Percentiles rank a stretch among this genome's conserved stretches.
Conservation (phyloP, 2,113 vertebrate genomes). For the Pycnonotus jocosus region DNA sequence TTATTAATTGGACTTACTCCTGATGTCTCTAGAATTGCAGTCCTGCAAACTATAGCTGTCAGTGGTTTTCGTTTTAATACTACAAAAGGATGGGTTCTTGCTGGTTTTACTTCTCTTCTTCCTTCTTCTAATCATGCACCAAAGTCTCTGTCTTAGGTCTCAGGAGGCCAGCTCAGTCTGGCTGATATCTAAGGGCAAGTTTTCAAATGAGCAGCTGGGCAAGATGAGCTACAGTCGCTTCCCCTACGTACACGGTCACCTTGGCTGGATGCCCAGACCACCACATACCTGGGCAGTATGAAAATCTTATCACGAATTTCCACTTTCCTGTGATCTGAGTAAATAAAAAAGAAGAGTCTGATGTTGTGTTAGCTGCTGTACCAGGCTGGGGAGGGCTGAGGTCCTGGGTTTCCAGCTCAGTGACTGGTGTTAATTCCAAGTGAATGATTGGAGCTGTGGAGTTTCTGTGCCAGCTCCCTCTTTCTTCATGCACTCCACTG, state of each 20-base stretch:
- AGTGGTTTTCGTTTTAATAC: slow-evolving; percentile 5
- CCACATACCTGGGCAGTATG: background rate
- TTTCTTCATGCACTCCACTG: background rate
- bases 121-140: background rate
- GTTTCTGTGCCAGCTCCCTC: background rate
- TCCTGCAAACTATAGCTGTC: slow-evolving; percentile 6
- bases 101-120: background rate
- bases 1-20: slow-evolving; percentile 42
- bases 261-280: slow-evolving; percentile 25
- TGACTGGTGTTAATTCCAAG: slow-evolving; percentile 1
- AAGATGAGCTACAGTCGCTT: background rate
- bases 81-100: slow-evolving; percentile 10
- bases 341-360: slow-evolving; percentile 3
- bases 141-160: background rate
- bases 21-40: background rate
- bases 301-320: slow-evolving; percentile 6
- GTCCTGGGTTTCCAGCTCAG: background rate
- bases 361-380: background rate
- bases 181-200: slow-evolving; percentile 7
- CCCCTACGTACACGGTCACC: background rate
- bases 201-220: background rate
- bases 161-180: background rate
- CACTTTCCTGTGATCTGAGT: background rate
- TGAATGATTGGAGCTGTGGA: background rate
- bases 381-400: background rate